Evolutionary conservation across 2,113 vertebrate genomes (phyloP).

Genomic region (Rissa tridactyla): DNA sequence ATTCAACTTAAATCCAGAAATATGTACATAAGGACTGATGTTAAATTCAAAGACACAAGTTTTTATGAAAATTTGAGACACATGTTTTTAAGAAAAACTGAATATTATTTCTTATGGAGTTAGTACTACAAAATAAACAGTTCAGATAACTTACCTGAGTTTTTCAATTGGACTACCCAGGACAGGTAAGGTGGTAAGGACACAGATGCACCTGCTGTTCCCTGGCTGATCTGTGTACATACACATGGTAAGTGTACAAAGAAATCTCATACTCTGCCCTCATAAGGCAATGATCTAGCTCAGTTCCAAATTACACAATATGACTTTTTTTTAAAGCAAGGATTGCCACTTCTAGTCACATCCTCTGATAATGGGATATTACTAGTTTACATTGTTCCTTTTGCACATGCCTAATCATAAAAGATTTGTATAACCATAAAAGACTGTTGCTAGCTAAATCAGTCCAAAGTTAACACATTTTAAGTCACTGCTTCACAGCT

Average conservation of each 20-base stretch:
- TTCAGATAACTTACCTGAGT: not conserved
- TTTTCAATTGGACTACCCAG: not conserved
- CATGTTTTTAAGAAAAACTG: not conserved
- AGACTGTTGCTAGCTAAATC: not conserved
- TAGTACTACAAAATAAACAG: not conserved
- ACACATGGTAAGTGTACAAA: not conserved
- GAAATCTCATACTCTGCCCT: not conserved
- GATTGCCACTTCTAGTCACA: not conserved
- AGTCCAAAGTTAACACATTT: not conserved
- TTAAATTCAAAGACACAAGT: not conserved
- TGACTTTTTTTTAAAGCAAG: not conserved
- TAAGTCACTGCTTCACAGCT: not conserved
- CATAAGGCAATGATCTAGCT: accelerated
- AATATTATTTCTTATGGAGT: not conserved
- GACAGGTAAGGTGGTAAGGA: not conserved
- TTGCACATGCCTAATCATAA: not conserved
- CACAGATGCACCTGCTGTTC: not conserved
- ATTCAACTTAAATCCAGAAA: not conserved
- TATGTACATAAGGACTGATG: not conserved
- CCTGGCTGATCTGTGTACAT: not conserved
- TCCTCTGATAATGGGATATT: not conserved
- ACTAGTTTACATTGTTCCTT: not conserved
- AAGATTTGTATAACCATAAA: not conserved
- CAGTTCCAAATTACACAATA: not conserved
- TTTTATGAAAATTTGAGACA: not conserved